Evolutionary conservation across 2,888 invertebrate genomes (phyloP), one percentile per base, ranked within the genome.

Genomic region (Drosophila kuntzei): DNA sequence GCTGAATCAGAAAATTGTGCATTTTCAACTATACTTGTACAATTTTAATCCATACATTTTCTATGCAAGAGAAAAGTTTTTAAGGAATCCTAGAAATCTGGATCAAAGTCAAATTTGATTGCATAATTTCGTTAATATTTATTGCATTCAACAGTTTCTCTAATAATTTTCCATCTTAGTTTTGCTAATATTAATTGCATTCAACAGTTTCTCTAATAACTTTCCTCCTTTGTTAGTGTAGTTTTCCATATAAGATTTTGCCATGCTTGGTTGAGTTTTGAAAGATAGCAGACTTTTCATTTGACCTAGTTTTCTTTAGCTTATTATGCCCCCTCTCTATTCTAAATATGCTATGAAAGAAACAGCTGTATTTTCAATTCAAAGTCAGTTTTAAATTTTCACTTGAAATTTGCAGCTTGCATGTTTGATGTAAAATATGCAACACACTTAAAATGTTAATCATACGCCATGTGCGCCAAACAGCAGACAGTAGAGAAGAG

Each of bases 391-490:
- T 47, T 29, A 16, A 46, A 16, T 18, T 11, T 12, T 1, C 14
- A 29, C 16, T 11, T 6, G 16, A 54, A 72, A 59, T 70, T 80
- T 69, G 61, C 62, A 50, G 70, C 62, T 61, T 67, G 53, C 69
- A 66, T 57, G 37, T 57, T 60, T 64, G 20, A 64, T 57, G 55
- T 77, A 60, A 83, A 86, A 75, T 80, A 83, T 84, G 72, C 69
- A 76, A 64, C 67, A 54, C 53, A 36, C 61, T 76, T 68, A 67
- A 76, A 71, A 84, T 87, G 79, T 87, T 85, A 87, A 84, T 84
- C 85, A 84, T 87, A 77, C 82, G 83, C 75, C 79, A 71, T 39
- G 79, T 83, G 79, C 61, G 57, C 73, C 66, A 8, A 44, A 27
- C 54, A 74, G 57, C 60, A 59, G 55, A 57, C 70, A 57, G 54